Conservation (phyloP, 2,113 vertebrate species). For the Mesitornis unicolor region DNA sequence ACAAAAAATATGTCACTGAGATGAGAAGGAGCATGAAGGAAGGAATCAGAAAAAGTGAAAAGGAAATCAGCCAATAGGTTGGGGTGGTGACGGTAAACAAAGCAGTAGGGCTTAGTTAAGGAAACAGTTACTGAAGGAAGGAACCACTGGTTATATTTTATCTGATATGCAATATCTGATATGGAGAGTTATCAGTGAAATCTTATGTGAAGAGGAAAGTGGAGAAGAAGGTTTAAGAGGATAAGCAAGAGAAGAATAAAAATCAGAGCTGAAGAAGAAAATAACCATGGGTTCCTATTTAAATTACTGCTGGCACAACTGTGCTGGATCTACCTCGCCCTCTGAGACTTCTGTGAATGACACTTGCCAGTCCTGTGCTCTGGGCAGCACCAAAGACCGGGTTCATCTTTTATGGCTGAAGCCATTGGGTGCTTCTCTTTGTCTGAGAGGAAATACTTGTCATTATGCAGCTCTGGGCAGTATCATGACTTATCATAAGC, state of each 20-base stretch:
- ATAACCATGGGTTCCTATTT: not conserved
- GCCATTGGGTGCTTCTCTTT: not conserved
- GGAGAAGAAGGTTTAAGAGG: not conserved
- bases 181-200: not conserved
- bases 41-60: not conserved
- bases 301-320: not conserved
- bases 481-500: not conserved
- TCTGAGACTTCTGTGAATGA: not conserved
- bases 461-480: not conserved
- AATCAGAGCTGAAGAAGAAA: not conserved
- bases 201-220: not conserved
- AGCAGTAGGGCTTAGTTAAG: not conserved
- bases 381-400: not conserved
- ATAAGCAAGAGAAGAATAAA: not conserved
- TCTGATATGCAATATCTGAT: not conserved
- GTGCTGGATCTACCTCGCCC: rapidly evolving
- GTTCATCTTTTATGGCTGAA: not conserved
- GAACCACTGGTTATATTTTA: not conserved
- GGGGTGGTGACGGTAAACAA: not conserved
- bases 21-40: not conserved
- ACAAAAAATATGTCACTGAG: not conserved
- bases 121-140: not conserved
- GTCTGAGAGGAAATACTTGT: not conserved
- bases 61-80: not conserved
- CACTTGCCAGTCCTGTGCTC: not conserved